These are phyloP conservation scores for Dynastes maya DNA, from an alignment of 2,888 invertebrate species.

Conservation along the genomic window DNA sequence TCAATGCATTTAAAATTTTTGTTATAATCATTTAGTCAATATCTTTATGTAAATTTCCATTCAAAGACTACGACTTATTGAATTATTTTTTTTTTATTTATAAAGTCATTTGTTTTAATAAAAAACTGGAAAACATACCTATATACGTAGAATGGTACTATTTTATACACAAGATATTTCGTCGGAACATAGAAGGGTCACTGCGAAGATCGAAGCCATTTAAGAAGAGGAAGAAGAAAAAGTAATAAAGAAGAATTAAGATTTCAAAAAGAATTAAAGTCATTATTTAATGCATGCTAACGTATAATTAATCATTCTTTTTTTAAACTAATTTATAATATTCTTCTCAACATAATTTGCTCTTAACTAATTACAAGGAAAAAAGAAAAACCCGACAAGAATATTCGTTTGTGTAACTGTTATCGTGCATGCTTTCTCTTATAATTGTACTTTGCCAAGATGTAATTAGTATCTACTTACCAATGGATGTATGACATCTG, in stretches of 20 bases:
- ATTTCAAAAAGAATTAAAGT: conserved; percentile 17
- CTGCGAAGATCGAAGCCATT: conserved; percentile 33
- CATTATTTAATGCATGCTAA: conserved; percentile 29
- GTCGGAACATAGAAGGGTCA: conserved; percentile 20
- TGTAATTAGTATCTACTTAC: conserved; percentile 1
- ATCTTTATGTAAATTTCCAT: conserved; percentile 20
- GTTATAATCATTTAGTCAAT: conserved; percentile 17
- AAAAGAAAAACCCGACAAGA: not conserved
- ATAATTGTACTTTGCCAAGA: conserved; percentile 24
- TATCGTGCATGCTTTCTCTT: conserved; percentile 11
- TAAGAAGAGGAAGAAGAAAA: conserved; percentile 27
- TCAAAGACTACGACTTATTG: conserved; percentile 41
- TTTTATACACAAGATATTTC: conserved; percentile 4
- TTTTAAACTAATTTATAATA: not conserved
- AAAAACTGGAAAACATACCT: not conserved
- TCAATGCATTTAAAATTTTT: conserved; percentile 4
- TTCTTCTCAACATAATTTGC: not conserved
- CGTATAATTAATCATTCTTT: conserved; percentile 14
- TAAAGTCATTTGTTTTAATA: conserved; percentile 6
- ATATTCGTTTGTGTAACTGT: not conserved
- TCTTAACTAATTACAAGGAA: not conserved
- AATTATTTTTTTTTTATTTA: conserved; percentile 36
- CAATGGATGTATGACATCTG: conserved; percentile 34
- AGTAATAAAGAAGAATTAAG: not conserved
- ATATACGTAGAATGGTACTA: not conserved